Evolutionary conservation across 2,888 invertebrate species (phyloP), one percentile per base, ranked within the genome.

Genomic region (Palloptera scutellata): DNA sequence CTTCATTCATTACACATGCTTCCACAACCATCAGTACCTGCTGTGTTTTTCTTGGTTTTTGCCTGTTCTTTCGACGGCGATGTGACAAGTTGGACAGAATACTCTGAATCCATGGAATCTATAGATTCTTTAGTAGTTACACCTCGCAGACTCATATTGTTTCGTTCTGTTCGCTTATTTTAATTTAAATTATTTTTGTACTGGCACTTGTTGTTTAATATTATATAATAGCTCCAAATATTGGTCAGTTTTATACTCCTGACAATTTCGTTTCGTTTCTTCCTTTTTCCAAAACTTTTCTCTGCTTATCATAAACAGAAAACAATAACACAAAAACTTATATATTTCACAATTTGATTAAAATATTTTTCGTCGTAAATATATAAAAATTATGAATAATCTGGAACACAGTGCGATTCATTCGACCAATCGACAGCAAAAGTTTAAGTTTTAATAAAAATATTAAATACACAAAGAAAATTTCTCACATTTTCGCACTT

Each of bases 121-220:
- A 68, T 66, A n/a, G 75, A 72, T 69, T 74, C 73, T n/a, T 54
- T 59, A 11, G 73, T 66, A 58, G 67, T 72, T 58, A 76, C 72
- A 65, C 77, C 77, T 19, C 77, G 77, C 52, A 75, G 69, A 71
- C 77, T 77, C 77, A 77, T 77, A 61, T 15, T 61, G 40, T 5
- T 42, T 60, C 1, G 42, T 15, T 57, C n/a, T 54, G 48, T 30
- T 62, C 43, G 53, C 13, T 20, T 30, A 40, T 19, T 45, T 53
- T 58, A 3, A 5, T 51, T 53, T 15, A 42, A 9, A 11, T 60
- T 53, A 12, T 53, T 58, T 19, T 43, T 59, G 11, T 57, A 15
- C 54, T 20, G 13, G 45, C 12, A 43, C 13, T 57, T 43, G n/a
- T 41, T 61, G 19, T n/a, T n/a, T n/a, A 30, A 30, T 45, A 30